phyloP scores from a whole-genome alignment of 2,888 invertebrate species.

The Agrochola lychnidis region DNA sequence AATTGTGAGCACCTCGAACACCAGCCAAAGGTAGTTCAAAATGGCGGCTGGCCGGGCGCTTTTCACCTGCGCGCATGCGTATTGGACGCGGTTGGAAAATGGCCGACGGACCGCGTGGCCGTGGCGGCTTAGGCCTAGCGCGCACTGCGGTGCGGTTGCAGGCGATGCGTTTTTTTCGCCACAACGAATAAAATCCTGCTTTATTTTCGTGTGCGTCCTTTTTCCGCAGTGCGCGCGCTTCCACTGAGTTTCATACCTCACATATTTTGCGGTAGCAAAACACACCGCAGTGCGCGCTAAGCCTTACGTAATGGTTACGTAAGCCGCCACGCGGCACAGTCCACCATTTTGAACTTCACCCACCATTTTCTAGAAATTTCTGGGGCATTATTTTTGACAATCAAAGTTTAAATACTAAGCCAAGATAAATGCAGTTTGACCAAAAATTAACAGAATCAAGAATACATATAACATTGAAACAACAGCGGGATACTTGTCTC shows the following conservation, averaged over 20 bases:
- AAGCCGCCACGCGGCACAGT: no score
- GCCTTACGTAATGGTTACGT: neutral
- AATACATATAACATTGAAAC: conserved; percentile 58
- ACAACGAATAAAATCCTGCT: no score
- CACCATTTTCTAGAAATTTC: conserved; percentile 7
- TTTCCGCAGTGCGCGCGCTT: no score
- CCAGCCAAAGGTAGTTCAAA: conserved; percentile 5
- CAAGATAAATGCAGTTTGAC: conserved; percentile 46
- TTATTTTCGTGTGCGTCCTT: no score
- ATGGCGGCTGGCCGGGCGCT: neutral
- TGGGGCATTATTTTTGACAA: neutral
- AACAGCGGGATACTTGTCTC: conserved; percentile 49
- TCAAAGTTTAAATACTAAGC: neutral
- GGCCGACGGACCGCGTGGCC: neutral
- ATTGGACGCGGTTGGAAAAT: conserved; percentile 13
- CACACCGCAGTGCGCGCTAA: no score
- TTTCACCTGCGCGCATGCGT: conserved; percentile 42
- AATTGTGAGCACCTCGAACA: conserved; percentile 8
- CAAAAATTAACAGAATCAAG: conserved; percentile 56
- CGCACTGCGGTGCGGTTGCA: no score
- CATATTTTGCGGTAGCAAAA: no score
- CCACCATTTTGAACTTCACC: conserved; percentile 31
- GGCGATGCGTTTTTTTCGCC: no score
- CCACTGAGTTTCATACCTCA: no score
- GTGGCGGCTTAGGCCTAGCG: no score